These are phyloP conservation scores for Eutrigla gurnardus DNA, from an alignment of 2,797 vertebrate genomes.

Conservation along the genomic window DNA sequence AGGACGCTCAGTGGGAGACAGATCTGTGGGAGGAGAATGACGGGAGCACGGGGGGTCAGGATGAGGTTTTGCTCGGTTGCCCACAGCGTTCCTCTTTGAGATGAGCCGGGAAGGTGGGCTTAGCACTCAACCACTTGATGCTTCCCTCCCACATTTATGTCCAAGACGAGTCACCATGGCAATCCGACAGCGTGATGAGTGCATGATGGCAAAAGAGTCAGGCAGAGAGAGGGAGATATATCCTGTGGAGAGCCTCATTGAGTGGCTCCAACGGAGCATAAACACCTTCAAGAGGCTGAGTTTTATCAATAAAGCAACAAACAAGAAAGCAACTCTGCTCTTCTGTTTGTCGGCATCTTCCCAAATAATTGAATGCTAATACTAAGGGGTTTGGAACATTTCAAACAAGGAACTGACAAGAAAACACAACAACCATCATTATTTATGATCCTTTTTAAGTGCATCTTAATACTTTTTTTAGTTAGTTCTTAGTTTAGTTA, in stretches of 20 bases:
- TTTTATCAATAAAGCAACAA: slow-evolving; percentile 48
- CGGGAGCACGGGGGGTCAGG: slow-evolving; percentile 27
- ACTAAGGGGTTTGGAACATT: background rate
- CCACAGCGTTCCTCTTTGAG: slow-evolving; percentile 44
- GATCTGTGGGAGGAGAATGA: slow-evolving; percentile 52
- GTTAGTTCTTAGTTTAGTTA: too few species aligned
- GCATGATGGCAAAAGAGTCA: slow-evolving; percentile 44
- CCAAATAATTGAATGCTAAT: background rate
- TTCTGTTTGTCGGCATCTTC: slow-evolving; percentile 10
- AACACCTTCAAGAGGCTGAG: slow-evolving; percentile 34
- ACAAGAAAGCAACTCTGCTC: slow-evolving; percentile 18
- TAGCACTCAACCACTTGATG: slow-evolving; percentile 63
- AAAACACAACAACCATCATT: background rate
- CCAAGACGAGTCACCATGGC: slow-evolving; percentile 74
- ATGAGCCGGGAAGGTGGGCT: slow-evolving; percentile 46
- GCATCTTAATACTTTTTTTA: background rate
- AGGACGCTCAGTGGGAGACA: slow-evolving; percentile 47
- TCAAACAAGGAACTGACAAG: background rate
- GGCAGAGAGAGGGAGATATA: slow-evolving; percentile 40
- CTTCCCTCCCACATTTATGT: slow-evolving; percentile 65
- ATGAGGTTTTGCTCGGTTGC: slow-evolving; percentile 53
- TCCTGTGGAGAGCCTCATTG: slow-evolving; percentile 69
- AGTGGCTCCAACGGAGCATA: slow-evolving; percentile 60
- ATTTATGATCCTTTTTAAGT: background rate
- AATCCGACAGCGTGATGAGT: slow-evolving; percentile 55